These are phyloP conservation scores for Carassius gibelio DNA, from an alignment of 2,113 vertebrate genomes.

Conservation along the genomic window DNA sequence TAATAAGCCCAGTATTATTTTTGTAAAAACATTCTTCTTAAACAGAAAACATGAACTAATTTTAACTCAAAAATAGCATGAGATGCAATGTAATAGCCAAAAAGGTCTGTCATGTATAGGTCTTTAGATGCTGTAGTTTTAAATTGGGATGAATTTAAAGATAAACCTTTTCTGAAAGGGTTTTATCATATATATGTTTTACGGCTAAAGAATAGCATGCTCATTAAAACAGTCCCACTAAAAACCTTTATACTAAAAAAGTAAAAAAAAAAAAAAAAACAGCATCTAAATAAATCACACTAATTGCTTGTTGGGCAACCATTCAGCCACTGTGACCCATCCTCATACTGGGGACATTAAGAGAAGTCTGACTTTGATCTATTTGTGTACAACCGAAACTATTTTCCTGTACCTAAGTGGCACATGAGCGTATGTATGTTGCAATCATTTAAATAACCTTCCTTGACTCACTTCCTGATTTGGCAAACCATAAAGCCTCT, in stretches of 20 bases:
- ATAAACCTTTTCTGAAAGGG: neutral
- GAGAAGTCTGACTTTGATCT: neutral
- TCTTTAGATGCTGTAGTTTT: neutral
- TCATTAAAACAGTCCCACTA: neutral
- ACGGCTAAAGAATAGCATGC: neutral
- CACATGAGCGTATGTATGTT: neutral
- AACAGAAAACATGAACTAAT: neutral
- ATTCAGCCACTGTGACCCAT: neutral
- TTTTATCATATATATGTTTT: neutral
- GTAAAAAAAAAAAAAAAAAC: neutral
- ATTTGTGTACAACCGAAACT: neutral
- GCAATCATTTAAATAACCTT: constrained; percentile 4
- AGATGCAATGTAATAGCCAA: neutral
- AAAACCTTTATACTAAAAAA: neutral
- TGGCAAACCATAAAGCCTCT: neutral
- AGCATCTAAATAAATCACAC: neutral
- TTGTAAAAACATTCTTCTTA: neutral
- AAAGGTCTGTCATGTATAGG: neutral
- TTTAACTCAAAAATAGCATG: neutral
- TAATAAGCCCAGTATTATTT: neutral
- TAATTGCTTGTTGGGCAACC: neutral
- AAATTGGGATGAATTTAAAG: neutral
- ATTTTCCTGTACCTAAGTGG: constrained; percentile 4
- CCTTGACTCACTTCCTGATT: constrained; percentile 10
- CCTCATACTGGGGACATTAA: neutral